Evolutionary conservation across 2,888 invertebrate species (phyloP), one percentile per base, ranked within the genome.

Genomic region (Aquatica leii): DNA sequence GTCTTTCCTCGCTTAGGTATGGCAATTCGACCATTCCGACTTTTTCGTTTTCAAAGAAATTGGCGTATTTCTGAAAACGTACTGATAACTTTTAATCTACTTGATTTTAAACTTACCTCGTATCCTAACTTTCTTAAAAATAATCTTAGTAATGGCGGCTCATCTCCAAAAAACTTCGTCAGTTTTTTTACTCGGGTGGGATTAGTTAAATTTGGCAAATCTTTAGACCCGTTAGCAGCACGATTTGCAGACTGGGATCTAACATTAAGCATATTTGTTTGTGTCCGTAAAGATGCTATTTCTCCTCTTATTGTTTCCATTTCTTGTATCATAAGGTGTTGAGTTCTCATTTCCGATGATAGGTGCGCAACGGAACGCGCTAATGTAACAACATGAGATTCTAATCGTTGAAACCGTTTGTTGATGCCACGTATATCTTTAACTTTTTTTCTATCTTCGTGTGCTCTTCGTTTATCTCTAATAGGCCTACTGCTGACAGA

Each of bases 131-230:
- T 94, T 83, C 93, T 91, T 56, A 96, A 86, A 84, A 95, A 96
- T 62, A 95, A 86, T 80, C 95, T 86, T 82, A 95, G 88, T 69
- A 95, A 86, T 8, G 95, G 95, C 24, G 95, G 95, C 81, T 96
- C 95, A 80, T 94, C 93, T 20, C 95, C 96, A 84, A 96, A 96
- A 86, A 96, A 95, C 86, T 94, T 93, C 62, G 94, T 95, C 69
- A 95, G 86, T 74, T 95, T 90, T 80, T 93, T 93, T 15, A 95
- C 94, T 65, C 94, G 85, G 68, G 90, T 90, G 0, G 95, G 95
- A 82, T 95, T 94, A 70, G 94, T 92, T 75, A 95, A 86, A 55
- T 90, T 89, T 71, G 87, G 89, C 48, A 90, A 84, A 76, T 90
- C 90, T 65, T 84, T 84, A 14, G 82, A 85, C 76, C 68, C 82